Percentiles rank a stretch among this genome's conserved stretches.
phyloP scores from a whole-genome alignment of 2,113 vertebrate genomes.

The Rhinoptilus africanus region DNA sequence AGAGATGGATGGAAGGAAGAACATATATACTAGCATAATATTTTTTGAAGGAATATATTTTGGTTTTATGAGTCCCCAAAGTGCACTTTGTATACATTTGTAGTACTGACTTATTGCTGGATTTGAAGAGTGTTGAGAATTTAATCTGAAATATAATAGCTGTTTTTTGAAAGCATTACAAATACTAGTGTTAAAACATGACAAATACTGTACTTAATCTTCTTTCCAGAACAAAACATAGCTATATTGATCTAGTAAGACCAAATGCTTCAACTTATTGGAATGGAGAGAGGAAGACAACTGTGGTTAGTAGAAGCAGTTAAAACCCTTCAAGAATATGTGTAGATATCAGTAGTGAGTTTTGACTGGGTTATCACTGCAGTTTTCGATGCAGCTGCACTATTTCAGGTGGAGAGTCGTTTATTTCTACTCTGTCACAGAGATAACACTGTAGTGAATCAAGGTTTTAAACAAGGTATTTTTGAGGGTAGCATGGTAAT shows the following conservation, averaged over 20 bases:
- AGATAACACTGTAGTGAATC: background rate
- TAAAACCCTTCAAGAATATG: constrained; percentile 19
- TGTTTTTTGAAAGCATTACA: constrained; percentile 4
- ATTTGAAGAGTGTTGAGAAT: constrained; percentile 13
- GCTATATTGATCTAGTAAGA: constrained; percentile 63
- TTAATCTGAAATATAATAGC: constrained; percentile 11
- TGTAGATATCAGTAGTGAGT: constrained; percentile 3
- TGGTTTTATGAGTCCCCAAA: background rate
- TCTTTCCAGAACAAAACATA: constrained; percentile 63
- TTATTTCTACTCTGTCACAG: background rate
- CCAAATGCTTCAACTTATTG: constrained; percentile 52
- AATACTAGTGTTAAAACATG: constrained; percentile 5
- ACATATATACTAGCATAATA: background rate
- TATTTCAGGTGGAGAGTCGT: background rate
- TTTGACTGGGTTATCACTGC: background rate
- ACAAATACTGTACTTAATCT: constrained; percentile 58
- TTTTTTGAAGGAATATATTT: background rate
- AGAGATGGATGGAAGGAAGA: background rate
- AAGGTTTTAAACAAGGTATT: background rate
- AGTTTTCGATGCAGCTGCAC: background rate
- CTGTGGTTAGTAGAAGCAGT: constrained; percentile 62
- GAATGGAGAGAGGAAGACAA: constrained; percentile 55
- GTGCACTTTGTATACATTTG: background rate
- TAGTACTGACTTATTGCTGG: background rate
- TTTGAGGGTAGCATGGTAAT: background rate